These are phyloP conservation scores for Electrophaes corylata DNA, from an alignment of 2,888 invertebrate species.

Conservation along the genomic window DNA sequence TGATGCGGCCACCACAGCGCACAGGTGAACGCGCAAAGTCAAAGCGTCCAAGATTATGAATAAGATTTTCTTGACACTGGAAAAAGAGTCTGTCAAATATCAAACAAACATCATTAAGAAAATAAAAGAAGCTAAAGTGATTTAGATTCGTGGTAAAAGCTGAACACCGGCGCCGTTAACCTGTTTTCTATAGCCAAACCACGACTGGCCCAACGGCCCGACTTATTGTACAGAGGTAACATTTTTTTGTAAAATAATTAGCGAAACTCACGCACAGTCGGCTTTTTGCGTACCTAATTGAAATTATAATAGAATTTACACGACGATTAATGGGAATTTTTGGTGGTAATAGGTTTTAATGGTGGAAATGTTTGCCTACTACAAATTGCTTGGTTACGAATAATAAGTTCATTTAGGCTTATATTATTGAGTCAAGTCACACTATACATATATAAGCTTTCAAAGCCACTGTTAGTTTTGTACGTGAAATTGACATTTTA, in stretches of 20 bases:
- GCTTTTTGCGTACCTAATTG: conserved; percentile 40
- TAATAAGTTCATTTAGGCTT: not conserved
- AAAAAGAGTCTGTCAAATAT: too few species aligned
- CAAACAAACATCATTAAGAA: too few species aligned
- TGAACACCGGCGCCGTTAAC: not conserved
- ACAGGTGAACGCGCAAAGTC: too few species aligned
- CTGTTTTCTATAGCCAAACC: conserved; percentile 4
- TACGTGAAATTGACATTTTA: not conserved
- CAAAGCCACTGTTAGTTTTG: not conserved
- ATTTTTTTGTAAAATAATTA: conserved; percentile 42
- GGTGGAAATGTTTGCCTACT: conserved; percentile 10
- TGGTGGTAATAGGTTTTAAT: conserved; percentile 32
- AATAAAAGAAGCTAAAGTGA: too few species aligned
- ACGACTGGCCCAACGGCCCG: conserved; percentile 13
- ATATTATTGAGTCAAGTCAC: not conserved
- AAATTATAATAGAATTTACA: conserved; percentile 37
- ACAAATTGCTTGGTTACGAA: conserved; percentile 13
- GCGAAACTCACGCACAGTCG: conserved; percentile 38
- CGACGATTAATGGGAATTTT: conserved; percentile 32
- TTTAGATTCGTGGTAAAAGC: too few species aligned
- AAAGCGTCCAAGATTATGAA: too few species aligned
- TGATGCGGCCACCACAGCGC: too few species aligned
- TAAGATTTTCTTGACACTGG: too few species aligned
- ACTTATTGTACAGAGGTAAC: conserved; percentile 27
- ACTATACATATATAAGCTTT: too few species aligned